A percentile compares a stretch with the other conserved stretches of the same genome.
Conservation (phyloP, 2,113 vertebrate genomes). For the Genyomyrus donnyi region DNA sequence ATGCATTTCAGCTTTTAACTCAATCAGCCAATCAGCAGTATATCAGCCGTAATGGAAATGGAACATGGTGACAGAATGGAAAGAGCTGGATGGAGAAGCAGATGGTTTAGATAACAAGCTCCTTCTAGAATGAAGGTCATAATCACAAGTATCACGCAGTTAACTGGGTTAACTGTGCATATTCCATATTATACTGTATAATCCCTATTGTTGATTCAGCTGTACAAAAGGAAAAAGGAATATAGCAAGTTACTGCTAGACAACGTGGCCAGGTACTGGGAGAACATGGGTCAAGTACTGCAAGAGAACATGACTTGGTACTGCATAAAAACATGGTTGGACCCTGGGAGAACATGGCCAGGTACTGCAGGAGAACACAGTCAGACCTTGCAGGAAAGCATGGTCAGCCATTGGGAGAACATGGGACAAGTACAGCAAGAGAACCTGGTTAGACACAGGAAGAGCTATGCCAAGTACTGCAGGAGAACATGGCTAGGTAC, state of each 20-base stretch:
- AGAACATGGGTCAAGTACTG: no score
- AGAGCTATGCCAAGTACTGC: no score
- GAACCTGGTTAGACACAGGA: no score
- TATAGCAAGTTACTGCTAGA: neutral
- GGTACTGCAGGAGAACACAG: neutral
- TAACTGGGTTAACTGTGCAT: neutral
- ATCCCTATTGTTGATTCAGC: neutral
- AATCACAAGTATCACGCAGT: neutral
- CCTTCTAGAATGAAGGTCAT: neutral
- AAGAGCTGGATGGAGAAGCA: neutral
- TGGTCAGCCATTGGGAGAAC: neutral
- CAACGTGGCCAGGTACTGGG: neutral
- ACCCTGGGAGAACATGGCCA: neutral
- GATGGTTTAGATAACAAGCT: neutral
- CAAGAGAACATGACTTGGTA: no score
- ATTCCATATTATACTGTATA: neutral
- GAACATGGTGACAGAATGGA: neutral
- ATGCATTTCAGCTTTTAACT: neutral
- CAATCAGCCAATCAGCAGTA: neutral
- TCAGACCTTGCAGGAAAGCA: neutral
- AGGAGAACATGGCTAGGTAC: no score
- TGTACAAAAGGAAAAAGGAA: neutral
- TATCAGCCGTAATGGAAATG: neutral
- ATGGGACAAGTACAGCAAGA: neutral
- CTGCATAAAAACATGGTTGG: no score